Percentiles rank a stretch among this genome's conserved stretches.
Conservation (phyloP, 2,888 invertebrate genomes). For the Nemotelus pantherinus region DNA sequence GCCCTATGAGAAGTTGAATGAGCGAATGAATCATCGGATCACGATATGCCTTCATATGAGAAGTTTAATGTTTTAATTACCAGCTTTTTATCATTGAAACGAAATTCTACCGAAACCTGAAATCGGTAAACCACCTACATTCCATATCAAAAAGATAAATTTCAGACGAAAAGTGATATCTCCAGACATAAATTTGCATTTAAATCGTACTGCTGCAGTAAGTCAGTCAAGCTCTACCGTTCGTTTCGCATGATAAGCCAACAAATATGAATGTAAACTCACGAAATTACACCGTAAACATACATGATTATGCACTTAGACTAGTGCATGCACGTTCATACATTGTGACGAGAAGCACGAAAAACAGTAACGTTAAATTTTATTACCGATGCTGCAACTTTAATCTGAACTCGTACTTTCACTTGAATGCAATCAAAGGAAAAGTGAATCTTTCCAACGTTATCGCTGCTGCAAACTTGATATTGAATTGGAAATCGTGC, state of each 20-base stretch:
- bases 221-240: no score
- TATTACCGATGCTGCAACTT: not conserved
- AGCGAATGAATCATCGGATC: not conserved
- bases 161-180: no score
- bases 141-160: no score
- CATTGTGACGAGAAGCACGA: not conserved
- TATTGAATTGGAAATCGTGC: not conserved
- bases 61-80: not conserved
- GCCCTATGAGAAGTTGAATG: not conserved
- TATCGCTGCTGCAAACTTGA: not conserved
- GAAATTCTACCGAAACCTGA: no score
- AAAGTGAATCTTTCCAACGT: not conserved
- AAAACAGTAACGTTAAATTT: constrained; percentile 8
- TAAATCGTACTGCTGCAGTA: no score
- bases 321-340: no score
- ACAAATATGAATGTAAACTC: no score
- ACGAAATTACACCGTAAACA: no score
- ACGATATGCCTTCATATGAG: not conserved
- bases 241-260: no score
- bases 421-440: not conserved
- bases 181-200: no score
- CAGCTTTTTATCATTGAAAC: not conserved
- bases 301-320: no score
- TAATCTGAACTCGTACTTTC: not conserved
- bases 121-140: no score